Evolutionary conservation across 37 sponge, comb jelly and placozoan genomes (phyloP).

Genomic region (Theonella swinhoei): DNA sequence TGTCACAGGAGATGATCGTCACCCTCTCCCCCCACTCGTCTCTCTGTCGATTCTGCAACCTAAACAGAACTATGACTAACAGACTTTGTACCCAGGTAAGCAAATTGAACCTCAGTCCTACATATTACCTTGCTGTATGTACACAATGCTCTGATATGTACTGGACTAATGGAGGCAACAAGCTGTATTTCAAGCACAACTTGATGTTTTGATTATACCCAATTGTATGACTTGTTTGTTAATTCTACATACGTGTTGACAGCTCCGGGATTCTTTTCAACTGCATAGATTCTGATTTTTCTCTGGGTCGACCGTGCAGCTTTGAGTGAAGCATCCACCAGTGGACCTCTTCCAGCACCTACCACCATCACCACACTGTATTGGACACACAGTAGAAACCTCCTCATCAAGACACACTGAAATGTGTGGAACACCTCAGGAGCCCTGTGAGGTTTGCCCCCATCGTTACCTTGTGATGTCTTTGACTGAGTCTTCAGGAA

Average conservation of each 20-base stretch:
- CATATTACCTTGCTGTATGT: background rate
- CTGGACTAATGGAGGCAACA: too few species aligned
- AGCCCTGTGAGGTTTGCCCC: background rate
- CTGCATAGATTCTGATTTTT: constrained; percentile 80
- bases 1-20: constrained; percentile 87
- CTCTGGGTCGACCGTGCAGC: constrained; percentile 67
- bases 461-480: background rate
- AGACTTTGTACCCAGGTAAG: constrained; percentile 4
- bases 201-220: too few species aligned
- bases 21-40: constrained; percentile 85
- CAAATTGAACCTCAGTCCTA: background rate
- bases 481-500: constrained; percentile 41
- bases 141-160: background rate
- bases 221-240: too few species aligned
- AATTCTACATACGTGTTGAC: constrained; percentile 77
- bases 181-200: too few species aligned
- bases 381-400: background rate
- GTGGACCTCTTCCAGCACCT: constrained; percentile 97
- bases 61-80: constrained; percentile 13
- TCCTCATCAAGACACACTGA: background rate
- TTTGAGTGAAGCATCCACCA: constrained; percentile 78
- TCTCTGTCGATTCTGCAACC: constrained; percentile 69
- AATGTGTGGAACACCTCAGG: background rate
- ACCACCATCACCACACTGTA: constrained; percentile 94
- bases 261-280: constrained; percentile 98